Base-by-base conservation (phyloP, 2,888 invertebrate genomes). In the Leptopterna dolabrata region DNA sequence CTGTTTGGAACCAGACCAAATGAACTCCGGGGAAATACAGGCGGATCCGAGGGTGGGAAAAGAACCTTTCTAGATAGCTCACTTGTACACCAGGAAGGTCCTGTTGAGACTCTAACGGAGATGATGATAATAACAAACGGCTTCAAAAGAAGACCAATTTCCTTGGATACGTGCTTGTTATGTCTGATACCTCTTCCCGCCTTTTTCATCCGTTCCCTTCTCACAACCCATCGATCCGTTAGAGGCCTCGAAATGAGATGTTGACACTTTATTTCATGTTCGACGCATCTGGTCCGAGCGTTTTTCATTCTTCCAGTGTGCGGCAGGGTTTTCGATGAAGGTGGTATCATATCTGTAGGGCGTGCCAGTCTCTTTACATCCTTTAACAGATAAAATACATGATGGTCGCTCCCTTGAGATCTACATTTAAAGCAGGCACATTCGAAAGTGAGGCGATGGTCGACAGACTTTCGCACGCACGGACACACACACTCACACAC, bases 141-240 rank as follows among this genome's bases (percentile, higher is more conserved):
- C 78, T 78, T 45, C 78, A 45, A 78, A 78, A 24, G 78, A 24
- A 43, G 24, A 24, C 45, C 78, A 78, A 78, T 78, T 78, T 45
- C 78, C 78, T 41, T 41, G 78, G 78, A 78, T 78, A 78, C 78
- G 78, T 78, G 78, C 78, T 78, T 78, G 78, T 78, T 78, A 45
- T 13, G 78, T n/a, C 24, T 78, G 78, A 78, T 78, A 16, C 24
- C 63, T 73, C 45, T 45, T 19, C 24, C 78, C 2, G 14, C 27
- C 43, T 45, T 78, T 45, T 45, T n/a, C 55, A 2, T 2, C 16
- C 13, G 27, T 24, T 1, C 24, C 78, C 14, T 1, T 0, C 41
- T 36, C 73, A 73, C 36, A 41, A 78, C 41, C 4, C 19, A 78
- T 78, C 78, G 78, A 78, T 78, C 41, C 24, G 27, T 11, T 19